A percentile compares a stretch with the other conserved stretches of the same genome.
These are phyloP conservation scores for Pomacea maculata DNA, from an alignment of 1,140 invertebrate genomes.

Conservation along the genomic window DNA sequence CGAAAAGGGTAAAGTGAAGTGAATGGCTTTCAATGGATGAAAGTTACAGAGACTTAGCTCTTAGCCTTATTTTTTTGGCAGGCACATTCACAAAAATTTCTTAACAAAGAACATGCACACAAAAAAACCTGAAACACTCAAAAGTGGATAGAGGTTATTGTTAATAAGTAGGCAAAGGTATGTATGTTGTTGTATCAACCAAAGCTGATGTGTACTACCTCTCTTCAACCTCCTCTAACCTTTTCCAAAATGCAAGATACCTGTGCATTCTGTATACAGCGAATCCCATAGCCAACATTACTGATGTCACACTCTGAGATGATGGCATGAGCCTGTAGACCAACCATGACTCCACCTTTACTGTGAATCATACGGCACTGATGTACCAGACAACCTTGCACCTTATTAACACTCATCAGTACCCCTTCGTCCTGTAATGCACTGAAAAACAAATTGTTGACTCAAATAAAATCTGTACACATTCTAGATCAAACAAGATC, in stretches of 20 bases:
- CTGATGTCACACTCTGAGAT: conserved; percentile 54
- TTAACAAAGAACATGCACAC: too few species aligned
- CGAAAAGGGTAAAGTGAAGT: too few species aligned
- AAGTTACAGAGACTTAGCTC: too few species aligned
- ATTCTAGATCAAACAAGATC: neutral
- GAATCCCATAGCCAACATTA: conserved; percentile 52
- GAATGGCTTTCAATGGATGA: too few species aligned
- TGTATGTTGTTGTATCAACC: too few species aligned
- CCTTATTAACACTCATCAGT: conserved; percentile 30
- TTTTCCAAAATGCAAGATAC: conserved; percentile 20
- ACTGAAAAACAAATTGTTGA: neutral
- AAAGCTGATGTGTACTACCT: too few species aligned
- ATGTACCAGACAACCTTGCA: conserved; percentile 51
- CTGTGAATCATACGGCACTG: conserved; percentile 53
- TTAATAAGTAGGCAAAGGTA: too few species aligned
- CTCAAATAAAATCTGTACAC: neutral
- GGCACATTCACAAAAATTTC: too few species aligned
- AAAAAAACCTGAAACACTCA: too few species aligned
- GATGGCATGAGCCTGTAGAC: conserved; percentile 52
- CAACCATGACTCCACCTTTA: conserved; percentile 54
- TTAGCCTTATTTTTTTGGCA: too few species aligned
- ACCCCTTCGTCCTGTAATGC: conserved; percentile 14
- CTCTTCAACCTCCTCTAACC: too few species aligned
- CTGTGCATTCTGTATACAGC: conserved; percentile 54
- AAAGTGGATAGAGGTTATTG: too few species aligned